Evolutionary conservation across 2,888 invertebrate species (phyloP), one percentile per base, ranked within the genome.

Genomic region (Belgica antarctica): DNA sequence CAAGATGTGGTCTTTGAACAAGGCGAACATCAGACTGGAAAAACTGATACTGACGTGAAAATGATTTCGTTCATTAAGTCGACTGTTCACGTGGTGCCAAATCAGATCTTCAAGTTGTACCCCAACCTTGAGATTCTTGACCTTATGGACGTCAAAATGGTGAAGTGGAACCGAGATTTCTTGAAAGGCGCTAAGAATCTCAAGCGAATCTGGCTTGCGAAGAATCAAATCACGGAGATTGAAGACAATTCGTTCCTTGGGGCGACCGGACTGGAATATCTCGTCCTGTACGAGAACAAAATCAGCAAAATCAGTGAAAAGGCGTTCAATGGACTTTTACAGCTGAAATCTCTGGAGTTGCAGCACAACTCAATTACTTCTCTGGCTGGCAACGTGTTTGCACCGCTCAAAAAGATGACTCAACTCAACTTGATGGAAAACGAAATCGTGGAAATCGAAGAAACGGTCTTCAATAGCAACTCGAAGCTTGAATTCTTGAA

Each of bases 51-150:
- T 52, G 52, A 52, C 52, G 52, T 52, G 19, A 52, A 52, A 52
- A 52, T 52, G 52, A 22, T 52, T 52, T 52, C 52, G 22, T 52
- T 52, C 22, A 52, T 52, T 52, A 22, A n/a, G 17, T 52, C 52
- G 12, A 52, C 52, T 52, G 22, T 52, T 22, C 17, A 52, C 52
- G 52, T 52, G 3, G 52, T 52, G 52, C 52, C 52, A 22, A 52
- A 52, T 52, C 52, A 52, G 12, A 52, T 52, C 22, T 52, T 52
- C 22, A 19, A 17, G 19, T 3, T 52, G 17, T 52, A 22, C 22
- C 52, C 52, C 19, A 52, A 52, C 22, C 2, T 52, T 4, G 52
- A 52, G 8, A 52, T 52, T 52, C 52, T 52, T 22, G 52, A 52
- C 17, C 12, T 52, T 2, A 7, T 52, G 2, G 22, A 52, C 22